Evolutionary conservation across 2,797 vertebrate species (phyloP).

Genomic region (Mycteria americana): DNA sequence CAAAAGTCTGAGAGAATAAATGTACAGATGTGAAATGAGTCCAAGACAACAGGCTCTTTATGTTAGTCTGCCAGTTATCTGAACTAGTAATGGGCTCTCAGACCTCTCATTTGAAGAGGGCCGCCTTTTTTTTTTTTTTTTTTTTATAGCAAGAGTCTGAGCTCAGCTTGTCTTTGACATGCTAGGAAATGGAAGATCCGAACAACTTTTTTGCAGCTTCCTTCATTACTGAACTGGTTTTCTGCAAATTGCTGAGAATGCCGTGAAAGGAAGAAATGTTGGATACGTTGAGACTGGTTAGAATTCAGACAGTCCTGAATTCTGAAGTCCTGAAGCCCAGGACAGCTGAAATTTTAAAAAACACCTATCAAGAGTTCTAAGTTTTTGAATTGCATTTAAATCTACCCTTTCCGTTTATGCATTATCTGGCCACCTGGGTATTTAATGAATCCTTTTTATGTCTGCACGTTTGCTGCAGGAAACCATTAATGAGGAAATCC

Average conservation of each 20-base stretch:
- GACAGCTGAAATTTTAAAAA: not conserved
- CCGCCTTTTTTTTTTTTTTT: not conserved
- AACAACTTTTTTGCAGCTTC: not conserved
- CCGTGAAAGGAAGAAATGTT: not conserved
- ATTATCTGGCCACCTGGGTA: not conserved
- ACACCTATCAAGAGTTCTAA: not conserved
- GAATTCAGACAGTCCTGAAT: not conserved
- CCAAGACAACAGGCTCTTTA: not conserved
- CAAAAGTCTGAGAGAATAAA: not conserved
- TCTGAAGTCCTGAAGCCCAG: not conserved
- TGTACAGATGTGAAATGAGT: not conserved
- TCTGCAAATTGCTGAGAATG: not conserved
- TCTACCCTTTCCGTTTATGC: not conserved
- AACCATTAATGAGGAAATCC: not conserved
- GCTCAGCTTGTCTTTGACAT: not conserved
- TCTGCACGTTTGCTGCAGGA: not conserved
- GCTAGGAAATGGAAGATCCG: not conserved
- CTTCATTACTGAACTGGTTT: not conserved
- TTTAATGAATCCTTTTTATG: not conserved
- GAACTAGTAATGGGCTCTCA: not conserved
- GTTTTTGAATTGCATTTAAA: not conserved
- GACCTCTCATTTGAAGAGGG: not conserved
- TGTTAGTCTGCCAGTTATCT: not conserved
- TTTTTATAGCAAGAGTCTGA: not conserved
- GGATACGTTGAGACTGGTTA: not conserved